A percentile compares a stretch with the other conserved stretches of the same genome.
Evolutionary conservation across 53 echinoderm and acorn worm species (phyloP).

Genomic region (Patiria pectinifera): DNA sequence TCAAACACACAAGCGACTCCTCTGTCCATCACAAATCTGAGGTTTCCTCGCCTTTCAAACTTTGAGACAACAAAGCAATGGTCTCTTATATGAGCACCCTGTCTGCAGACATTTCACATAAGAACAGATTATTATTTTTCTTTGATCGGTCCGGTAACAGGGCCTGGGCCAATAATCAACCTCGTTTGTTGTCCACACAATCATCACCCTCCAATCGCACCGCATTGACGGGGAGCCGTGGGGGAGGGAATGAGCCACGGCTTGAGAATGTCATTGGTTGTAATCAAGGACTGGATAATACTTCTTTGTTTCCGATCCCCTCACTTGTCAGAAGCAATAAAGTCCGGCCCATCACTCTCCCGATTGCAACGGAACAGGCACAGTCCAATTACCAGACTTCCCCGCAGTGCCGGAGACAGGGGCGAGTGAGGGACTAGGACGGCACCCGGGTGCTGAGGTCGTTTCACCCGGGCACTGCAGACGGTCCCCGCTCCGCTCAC

Average conservation of each 20-base stretch:
- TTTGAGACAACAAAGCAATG: background rate
- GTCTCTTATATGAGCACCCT: background rate
- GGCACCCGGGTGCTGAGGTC: background rate
- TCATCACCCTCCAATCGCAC: background rate
- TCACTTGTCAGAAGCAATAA: slow-evolving; percentile 55
- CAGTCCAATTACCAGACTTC: slow-evolving; percentile 52
- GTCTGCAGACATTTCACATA: background rate
- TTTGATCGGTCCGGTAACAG: background rate
- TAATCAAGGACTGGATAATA: slow-evolving; percentile 30
- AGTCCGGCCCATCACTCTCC: slow-evolving; percentile 25
- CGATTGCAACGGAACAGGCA: slow-evolving; percentile 4
- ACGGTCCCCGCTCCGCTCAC: slow-evolving; percentile 6
- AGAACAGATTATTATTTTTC: background rate
- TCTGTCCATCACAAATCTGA: no score
- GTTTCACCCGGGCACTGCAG: background rate
- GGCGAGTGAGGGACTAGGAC: background rate
- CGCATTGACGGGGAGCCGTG: background rate
- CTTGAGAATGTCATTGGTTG: slow-evolving; percentile 5
- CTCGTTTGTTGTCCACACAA: background rate
- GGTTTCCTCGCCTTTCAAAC: background rate
- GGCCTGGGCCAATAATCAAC: background rate
- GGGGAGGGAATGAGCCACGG: background rate
- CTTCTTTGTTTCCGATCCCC: slow-evolving; percentile 43
- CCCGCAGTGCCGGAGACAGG: slow-evolving; percentile 34
- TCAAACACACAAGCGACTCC: no score